These are phyloP conservation scores for Pantelozetes paolii DNA, from an alignment of 2,888 invertebrate genomes.

Conservation along the genomic window DNA sequence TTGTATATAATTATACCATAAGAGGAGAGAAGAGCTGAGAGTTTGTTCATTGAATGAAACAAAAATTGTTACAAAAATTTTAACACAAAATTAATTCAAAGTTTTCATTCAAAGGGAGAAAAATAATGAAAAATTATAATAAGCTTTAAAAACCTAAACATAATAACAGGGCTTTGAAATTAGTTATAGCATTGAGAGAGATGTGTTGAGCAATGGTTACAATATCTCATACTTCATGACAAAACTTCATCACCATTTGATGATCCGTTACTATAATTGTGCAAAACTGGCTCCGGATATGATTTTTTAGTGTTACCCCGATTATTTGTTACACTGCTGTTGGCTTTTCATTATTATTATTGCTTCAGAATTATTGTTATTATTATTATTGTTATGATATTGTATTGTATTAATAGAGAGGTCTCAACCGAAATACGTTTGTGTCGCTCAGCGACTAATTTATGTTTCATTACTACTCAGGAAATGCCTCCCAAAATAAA, in stretches of 20 bases:
- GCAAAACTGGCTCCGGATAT: constrained; percentile 33
- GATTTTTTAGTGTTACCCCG: constrained; percentile 23
- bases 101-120: not conserved
- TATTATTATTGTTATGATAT: constrained; percentile 12
- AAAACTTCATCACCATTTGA: constrained; percentile 37
- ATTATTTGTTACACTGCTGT: constrained; percentile 24
- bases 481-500: constrained; percentile 34
- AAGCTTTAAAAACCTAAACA: not conserved
- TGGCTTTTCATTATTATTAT: constrained; percentile 24
- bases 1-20: not conserved
- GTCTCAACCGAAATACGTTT: constrained; percentile 31
- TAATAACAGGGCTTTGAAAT: constrained; percentile 17
- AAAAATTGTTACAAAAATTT: not conserved
- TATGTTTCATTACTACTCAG: constrained; percentile 37
- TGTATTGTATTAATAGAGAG: constrained; percentile 27
- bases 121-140: constrained; percentile 9
- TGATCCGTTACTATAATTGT: constrained; percentile 36
- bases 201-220: not conserved
- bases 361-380: constrained; percentile 29
- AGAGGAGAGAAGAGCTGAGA: not conserved
- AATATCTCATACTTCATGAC: constrained; percentile 33
- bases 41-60: not conserved
- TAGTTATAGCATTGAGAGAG: not conserved
- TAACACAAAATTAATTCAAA: not conserved
- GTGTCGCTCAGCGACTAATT: constrained; percentile 35